Evolutionary conservation across 2,113 vertebrate species (phyloP).

Genomic region (Phasianus colchicus): DNA sequence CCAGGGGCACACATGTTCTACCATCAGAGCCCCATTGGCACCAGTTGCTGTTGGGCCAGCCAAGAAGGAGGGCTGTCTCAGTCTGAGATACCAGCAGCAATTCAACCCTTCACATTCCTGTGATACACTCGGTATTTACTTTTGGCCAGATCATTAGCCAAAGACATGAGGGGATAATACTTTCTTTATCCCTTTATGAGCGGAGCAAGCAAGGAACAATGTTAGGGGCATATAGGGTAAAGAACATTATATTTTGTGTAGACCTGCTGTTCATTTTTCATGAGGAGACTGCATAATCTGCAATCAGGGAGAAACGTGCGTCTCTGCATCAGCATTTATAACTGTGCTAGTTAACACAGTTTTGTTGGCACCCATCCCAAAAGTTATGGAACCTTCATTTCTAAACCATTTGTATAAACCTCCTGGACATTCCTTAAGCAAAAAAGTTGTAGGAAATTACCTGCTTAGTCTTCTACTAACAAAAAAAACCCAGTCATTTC

Average conservation of each 20-base stretch:
- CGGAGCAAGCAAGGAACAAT: background rate
- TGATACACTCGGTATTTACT: background rate
- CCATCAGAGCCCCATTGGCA: rapidly evolving
- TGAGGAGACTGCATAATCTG: background rate
- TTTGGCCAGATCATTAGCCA: background rate
- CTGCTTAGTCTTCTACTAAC: background rate
- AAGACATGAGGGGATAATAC: background rate
- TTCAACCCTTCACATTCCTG: background rate
- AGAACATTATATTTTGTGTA: background rate
- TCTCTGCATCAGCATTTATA: background rate
- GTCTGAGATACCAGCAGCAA: background rate
- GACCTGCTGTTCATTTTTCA: background rate
- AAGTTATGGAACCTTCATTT: background rate
- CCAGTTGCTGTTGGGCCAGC: rapidly evolving
- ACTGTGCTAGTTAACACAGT: background rate
- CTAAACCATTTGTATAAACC: background rate
- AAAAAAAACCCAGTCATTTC: background rate
- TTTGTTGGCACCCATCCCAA: background rate
- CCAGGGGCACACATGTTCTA: rapidly evolving
- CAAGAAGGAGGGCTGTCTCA: background rate
- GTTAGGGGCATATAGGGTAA: background rate
- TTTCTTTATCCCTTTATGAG: background rate
- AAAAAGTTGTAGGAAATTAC: background rate
- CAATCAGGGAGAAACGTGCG: background rate
- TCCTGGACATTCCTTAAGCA: background rate